Evolutionary conservation across 2,797 vertebrate species (phyloP).

Genomic region (Sorex maritimensis): DNA sequence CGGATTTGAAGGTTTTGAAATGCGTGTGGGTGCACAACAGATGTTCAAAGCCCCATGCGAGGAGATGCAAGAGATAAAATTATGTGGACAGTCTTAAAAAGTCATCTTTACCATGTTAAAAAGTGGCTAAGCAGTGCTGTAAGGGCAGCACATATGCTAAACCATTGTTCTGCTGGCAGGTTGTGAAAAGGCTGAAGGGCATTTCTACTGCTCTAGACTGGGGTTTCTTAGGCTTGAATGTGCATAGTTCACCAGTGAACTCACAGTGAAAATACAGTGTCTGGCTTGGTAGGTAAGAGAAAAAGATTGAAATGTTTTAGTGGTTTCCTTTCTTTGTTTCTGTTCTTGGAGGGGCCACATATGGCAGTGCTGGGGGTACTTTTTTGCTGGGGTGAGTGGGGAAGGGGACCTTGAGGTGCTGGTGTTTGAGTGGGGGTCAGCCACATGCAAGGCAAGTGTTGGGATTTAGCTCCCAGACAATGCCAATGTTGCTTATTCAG

Average conservation of each 20-base stretch:
- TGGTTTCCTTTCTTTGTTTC: not conserved
- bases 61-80: not conserved
- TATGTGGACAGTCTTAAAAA: conserved; percentile 28
- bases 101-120: not conserved
- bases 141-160: not conserved
- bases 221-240: conserved; percentile 13
- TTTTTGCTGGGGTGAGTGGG: too few species aligned
- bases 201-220: not conserved
- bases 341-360: too few species aligned
- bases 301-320: not conserved
- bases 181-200: too few species aligned
- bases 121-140: conserved; percentile 30
- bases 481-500: not conserved
- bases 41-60: not conserved
- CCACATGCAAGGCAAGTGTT: too few species aligned
- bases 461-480: not conserved
- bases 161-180: too few species aligned
- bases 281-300: not conserved
- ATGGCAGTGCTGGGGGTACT: too few species aligned
- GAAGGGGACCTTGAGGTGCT: too few species aligned
- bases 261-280: not conserved
- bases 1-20: conserved; percentile 41
- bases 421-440: too few species aligned
- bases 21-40: not conserved
- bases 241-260: not conserved